Base-by-base conservation (phyloP, 2,888 invertebrate species). In the Leptinotarsa juncta region DNA sequence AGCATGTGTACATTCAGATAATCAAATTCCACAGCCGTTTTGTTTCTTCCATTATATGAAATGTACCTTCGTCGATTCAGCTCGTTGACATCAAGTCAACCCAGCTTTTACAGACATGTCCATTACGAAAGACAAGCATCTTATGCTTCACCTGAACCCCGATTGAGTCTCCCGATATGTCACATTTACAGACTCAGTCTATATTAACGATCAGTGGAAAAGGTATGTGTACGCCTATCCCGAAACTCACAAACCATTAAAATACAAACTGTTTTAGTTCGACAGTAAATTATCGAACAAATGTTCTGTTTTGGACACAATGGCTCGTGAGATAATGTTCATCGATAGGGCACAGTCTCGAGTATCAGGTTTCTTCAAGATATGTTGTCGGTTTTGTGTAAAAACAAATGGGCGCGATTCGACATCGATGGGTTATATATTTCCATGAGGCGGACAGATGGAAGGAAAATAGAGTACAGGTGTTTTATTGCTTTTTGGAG, bases 51-150 rank as follows among this genome's bases (percentile, higher is more conserved):
- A 67, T 65, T 60, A 72, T 75, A 74, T 75, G 75, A 75, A 73
- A 77, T 72, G 73, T 74, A 75, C 67, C 57, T 68, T 72, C 60
- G 71, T 65, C 53, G 72, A 65, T 66, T 72, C 71, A 70, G 60
- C 67, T 67, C 71, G 73, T 72, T 50, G 79, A 78, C 78, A 70
- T 77, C 51, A 60, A 70, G 72, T 77, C 77, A 74, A 71, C 73
- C 73, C 53, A 42, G 65, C 72, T 65, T 74, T 60, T 60, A 73
- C 53, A 75, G 78, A 79, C 77, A 76, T 75, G 79, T 78, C 76
- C 74, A 80, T 78, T 78, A 77, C 67, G 72, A 55, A 75, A 73
- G 74, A 74, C 62, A 62, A 62, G 62, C 62, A 62, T 62, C 62
- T 62, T 15, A n/a, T 62, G 32, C 62, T 62, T 18, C 62, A 62